Evolutionary conservation across 1,140 invertebrate genomes (phyloP).

Genomic region (Drosophila rufa): DNA sequence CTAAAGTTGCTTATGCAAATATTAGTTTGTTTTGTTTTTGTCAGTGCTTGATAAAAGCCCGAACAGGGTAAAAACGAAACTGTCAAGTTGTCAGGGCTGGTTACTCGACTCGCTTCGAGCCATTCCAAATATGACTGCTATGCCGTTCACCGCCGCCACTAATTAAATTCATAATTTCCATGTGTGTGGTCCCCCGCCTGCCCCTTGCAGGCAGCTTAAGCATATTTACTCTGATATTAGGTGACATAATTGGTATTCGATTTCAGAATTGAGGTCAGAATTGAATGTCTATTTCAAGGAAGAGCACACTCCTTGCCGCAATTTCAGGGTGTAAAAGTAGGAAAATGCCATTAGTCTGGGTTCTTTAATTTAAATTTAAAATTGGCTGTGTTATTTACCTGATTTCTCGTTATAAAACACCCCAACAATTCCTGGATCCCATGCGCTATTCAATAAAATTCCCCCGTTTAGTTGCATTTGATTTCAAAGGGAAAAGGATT

Average conservation of each 20-base stretch:
- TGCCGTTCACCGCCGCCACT: background rate
- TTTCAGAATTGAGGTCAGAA: conserved; percentile 11
- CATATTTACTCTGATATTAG: conserved; percentile 11
- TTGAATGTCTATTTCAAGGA: background rate
- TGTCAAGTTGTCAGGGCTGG: too few species aligned
- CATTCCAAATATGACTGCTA: background rate
- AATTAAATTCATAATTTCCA: conserved; percentile 34
- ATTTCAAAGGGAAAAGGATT: background rate
- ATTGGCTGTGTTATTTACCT: too few species aligned
- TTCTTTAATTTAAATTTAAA: too few species aligned
- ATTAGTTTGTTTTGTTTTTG: conserved; percentile 14
- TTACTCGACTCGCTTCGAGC: background rate
- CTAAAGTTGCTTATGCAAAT: conserved; percentile 17
- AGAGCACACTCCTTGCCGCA: background rate
- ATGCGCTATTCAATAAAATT: background rate
- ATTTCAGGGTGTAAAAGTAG: too few species aligned
- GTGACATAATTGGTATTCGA: conserved; percentile 14
- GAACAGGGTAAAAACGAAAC: background rate
- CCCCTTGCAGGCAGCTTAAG: background rate
- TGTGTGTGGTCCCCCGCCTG: background rate
- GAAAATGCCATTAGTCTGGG: background rate
- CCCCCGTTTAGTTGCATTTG: background rate
- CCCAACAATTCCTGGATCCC: background rate
- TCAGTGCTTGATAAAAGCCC: too few species aligned
- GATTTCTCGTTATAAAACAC: background rate